These are phyloP conservation scores for Pegoplata infirma DNA, from an alignment of 2,888 invertebrate species.

Conservation along the genomic window DNA sequence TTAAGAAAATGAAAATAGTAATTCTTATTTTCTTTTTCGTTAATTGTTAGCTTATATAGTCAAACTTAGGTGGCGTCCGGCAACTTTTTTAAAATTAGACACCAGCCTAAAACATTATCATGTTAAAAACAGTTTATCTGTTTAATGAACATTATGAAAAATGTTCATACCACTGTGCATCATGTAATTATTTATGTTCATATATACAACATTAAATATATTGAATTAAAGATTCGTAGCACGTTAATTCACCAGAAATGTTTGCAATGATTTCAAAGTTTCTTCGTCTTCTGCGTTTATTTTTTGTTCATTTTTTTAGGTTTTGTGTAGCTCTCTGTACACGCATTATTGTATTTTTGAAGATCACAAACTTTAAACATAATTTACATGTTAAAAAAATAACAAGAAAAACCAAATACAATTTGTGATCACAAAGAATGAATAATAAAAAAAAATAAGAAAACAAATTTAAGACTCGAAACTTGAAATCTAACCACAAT, in stretches of 20 bases:
- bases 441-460: conserved; percentile 12
- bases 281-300: conserved; percentile 7
- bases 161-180: conserved; percentile 51
- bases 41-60: too few species aligned
- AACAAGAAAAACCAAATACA: conserved; percentile 21
- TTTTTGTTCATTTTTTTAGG: conserved; percentile 11
- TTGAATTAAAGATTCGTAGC: conserved; percentile 60
- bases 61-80: too few species aligned
- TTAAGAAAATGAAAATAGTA: too few species aligned
- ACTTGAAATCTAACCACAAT: conserved; percentile 51
- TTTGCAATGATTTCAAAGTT: conserved; percentile 60
- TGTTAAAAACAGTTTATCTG: too few species aligned
- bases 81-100: too few species aligned
- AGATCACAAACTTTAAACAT: conserved; percentile 53
- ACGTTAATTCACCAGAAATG: conserved; percentile 61
- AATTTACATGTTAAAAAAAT: conserved; percentile 59
- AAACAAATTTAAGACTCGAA: too few species aligned
- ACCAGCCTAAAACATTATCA: too few species aligned
- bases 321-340: conserved; percentile 10
- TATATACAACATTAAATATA: conserved; percentile 46
- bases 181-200: conserved; percentile 16
- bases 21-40: too few species aligned
- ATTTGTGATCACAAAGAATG: conserved; percentile 20
- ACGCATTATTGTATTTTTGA: conserved; percentile 40
- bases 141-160: too few species aligned